A percentile compares a stretch with the other conserved stretches of the same genome.
Evolutionary conservation across 1,140 invertebrate genomes (phyloP).

Genomic region (Heliconius himera): DNA sequence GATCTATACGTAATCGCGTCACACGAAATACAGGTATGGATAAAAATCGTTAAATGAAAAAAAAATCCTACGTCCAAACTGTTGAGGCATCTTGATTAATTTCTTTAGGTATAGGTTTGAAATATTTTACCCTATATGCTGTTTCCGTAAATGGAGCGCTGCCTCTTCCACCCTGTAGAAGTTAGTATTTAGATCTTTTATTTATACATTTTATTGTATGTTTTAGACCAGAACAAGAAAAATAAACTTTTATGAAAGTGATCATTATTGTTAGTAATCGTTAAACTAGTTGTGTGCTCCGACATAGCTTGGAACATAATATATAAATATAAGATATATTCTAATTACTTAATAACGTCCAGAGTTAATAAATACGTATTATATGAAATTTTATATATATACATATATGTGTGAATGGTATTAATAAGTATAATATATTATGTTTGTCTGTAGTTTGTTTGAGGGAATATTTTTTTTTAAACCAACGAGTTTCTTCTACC

Average conservation of each 20-base stretch:
- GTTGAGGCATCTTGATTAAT: no score
- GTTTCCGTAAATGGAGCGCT: no score
- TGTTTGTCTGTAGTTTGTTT: background rate
- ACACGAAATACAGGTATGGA: no score
- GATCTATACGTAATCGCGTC: no score
- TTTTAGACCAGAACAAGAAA: no score
- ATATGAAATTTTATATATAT: background rate
- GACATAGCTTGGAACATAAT: background rate
- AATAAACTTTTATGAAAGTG: background rate
- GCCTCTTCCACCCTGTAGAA: no score
- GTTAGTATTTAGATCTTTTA: background rate
- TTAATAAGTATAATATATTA: background rate
- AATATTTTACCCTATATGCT: no score
- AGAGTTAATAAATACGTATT: background rate
- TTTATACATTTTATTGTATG: background rate
- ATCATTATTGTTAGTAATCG: background rate
- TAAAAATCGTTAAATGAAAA: no score
- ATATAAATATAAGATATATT: background rate
- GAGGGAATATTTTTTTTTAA: background rate
- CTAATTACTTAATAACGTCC: background rate
- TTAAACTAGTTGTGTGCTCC: background rate
- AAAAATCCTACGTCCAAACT: no score
- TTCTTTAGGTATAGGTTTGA: no score
- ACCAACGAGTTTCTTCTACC: constrained; percentile 24
- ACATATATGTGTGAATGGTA: background rate